Conservation (phyloP, 2,797 vertebrate species). For the Melanotaenia trifasciata region DNA sequence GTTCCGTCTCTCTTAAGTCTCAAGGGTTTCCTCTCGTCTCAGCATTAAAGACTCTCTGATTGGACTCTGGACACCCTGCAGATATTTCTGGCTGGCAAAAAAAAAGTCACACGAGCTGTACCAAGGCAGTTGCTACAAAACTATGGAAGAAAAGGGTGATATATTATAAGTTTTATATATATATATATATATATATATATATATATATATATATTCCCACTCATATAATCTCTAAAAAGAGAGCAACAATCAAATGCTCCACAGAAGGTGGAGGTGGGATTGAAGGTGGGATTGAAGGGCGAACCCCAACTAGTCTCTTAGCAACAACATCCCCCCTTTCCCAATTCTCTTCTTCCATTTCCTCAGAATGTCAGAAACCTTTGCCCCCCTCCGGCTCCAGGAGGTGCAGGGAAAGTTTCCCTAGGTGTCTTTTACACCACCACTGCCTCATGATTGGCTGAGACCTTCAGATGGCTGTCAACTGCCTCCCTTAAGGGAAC, state of each 20-base stretch:
- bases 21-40: constrained; percentile 68
- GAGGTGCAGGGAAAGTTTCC: constrained; percentile 82
- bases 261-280: too few relatives aligned
- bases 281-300: constrained; percentile 52
- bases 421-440: constrained; percentile 88
- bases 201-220: too few relatives aligned
- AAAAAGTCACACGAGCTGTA: constrained; percentile 39
- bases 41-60: constrained; percentile 75
- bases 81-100: constrained; percentile 67
- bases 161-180: too few relatives aligned
- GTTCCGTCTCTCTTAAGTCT: constrained; percentile 73
- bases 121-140: constrained; percentile 26
- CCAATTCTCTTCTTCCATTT: constrained; percentile 7
- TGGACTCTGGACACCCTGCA: constrained; percentile 77
- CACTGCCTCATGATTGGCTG: constrained; percentile 86
- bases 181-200: too few relatives aligned
- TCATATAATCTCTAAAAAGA: neutral
- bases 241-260: neutral
- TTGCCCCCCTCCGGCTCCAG: constrained; percentile 79
- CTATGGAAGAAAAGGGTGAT: constrained; percentile 12
- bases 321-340: constrained; percentile 79
- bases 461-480: constrained; percentile 88
- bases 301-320: constrained; percentile 79
- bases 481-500: constrained; percentile 91
- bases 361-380: constrained; percentile 82